Conservation (phyloP, 2,797 vertebrate species). For the Crotalus adamanteus region DNA sequence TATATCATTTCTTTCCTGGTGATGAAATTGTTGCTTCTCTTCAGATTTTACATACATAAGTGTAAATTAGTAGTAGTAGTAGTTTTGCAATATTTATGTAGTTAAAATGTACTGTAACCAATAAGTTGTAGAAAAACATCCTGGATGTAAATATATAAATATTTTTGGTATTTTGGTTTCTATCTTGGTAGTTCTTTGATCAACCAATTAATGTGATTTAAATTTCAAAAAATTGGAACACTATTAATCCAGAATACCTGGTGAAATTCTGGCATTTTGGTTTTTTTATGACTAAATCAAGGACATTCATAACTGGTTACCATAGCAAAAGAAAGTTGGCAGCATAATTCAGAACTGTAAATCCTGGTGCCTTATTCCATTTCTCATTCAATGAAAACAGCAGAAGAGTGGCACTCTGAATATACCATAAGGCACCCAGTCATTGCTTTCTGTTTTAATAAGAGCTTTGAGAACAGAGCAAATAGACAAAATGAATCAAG, state of each 20-base stretch:
- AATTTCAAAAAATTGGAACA: neutral
- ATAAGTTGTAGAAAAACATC: neutral
- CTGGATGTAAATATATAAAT: neutral
- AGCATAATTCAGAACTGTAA: conserved; percentile 9
- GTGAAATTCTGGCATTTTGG: neutral
- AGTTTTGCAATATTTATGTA: neutral
- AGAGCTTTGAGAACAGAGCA: conserved; percentile 23
- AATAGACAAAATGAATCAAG: conserved; percentile 1
- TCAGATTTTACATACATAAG: neutral
- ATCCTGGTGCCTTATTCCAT: neutral
- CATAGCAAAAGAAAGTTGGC: conserved; percentile 18
- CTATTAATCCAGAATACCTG: neutral
- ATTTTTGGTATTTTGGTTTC: neutral
- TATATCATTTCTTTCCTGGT: neutral
- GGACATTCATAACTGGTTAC: neutral
- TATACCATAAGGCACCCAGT: neutral
- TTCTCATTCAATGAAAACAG: conserved; percentile 34
- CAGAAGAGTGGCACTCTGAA: conserved; percentile 29
- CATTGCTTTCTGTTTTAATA: conserved; percentile 26
- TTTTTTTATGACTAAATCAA: neutral
- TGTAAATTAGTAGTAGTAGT: neutral
- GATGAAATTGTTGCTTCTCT: neutral
- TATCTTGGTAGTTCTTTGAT: neutral
- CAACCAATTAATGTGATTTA: neutral
- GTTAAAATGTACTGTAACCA: neutral